phyloP scores from a whole-genome alignment of 1,140 invertebrate genomes.

The Euwallacea fornicatus region DNA sequence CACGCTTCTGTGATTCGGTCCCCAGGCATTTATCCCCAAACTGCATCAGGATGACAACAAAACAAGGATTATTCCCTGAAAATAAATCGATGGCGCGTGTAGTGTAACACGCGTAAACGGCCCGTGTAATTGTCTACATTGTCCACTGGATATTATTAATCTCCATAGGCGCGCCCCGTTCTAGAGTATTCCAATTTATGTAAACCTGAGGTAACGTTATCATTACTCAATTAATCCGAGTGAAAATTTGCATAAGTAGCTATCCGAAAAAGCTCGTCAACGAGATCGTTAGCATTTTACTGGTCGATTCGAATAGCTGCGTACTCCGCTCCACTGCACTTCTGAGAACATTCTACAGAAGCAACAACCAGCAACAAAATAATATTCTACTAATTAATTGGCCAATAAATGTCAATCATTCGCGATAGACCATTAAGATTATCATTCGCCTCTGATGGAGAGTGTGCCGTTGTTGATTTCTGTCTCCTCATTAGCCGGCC shows the following conservation, averaged over 20 bases:
- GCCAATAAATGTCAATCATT: constrained; percentile 8
- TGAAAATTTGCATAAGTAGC: no score
- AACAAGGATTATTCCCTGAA: constrained; percentile 34
- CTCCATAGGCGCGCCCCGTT: background rate
- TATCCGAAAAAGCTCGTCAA: background rate
- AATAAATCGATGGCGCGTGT: constrained; percentile 33
- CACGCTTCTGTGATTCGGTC: background rate
- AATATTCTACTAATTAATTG: constrained; percentile 14
- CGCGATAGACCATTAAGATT: constrained; percentile 7
- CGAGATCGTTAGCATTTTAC: constrained; percentile 1
- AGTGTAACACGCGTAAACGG: constrained; percentile 21
- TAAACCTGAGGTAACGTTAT: background rate
- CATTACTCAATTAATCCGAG: no score
- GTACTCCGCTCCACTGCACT: constrained; percentile 3
- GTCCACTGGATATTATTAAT: constrained; percentile 9
- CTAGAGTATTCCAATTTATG: background rate
- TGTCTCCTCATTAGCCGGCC: no score
- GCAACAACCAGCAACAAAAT: constrained; percentile 3
- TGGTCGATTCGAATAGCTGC: background rate
- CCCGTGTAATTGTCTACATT: constrained; percentile 21
- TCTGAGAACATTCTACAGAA: constrained; percentile 1
- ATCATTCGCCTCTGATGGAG: background rate
- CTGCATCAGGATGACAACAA: constrained; percentile 28
- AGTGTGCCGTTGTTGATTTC: no score
- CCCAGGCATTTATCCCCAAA: constrained; percentile 29